phyloP scores from a whole-genome alignment of 2,113 vertebrate species.

The Argyrosomus japonicus region DNA sequence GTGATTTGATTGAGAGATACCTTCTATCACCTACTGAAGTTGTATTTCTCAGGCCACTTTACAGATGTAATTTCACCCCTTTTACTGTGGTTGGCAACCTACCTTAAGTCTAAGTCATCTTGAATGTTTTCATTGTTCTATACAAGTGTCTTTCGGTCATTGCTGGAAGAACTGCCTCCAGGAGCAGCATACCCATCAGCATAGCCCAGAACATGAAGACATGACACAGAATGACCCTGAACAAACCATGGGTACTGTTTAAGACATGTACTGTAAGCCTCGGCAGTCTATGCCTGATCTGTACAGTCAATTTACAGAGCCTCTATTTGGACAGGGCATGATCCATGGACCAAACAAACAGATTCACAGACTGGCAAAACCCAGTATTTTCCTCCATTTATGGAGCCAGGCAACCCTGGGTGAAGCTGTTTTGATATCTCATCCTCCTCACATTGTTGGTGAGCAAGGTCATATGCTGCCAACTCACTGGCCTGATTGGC shows the following conservation, averaged over 20 bases:
- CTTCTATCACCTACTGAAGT: not conserved
- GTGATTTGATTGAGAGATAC: not conserved
- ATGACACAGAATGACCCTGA: not conserved
- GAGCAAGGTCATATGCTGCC: conserved; percentile 74
- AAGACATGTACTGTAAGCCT: conserved; percentile 6
- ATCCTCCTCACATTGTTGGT: conserved; percentile 69
- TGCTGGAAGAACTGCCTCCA: not conserved
- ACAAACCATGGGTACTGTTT: conserved; percentile 11
- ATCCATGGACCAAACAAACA: conserved; percentile 49
- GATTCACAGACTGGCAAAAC: conserved; percentile 43
- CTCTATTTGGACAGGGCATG: conserved; percentile 50
- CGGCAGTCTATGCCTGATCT: conserved; percentile 14
- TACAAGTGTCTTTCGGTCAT: conserved; percentile 6
- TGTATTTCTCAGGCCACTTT: not conserved
- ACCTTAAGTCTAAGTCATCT: not conserved
- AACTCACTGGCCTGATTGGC: conserved; percentile 75
- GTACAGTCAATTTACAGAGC: conserved; percentile 46
- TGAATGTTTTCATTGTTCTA: conserved; percentile 4
- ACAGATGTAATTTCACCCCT: not conserved
- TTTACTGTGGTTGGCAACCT: not conserved
- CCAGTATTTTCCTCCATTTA: conserved; percentile 25
- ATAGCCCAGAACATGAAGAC: not conserved
- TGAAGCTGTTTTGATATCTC: conserved; percentile 63
- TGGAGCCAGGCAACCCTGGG: conserved; percentile 51
- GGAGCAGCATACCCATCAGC: not conserved